These are phyloP conservation scores for Peromyscus leucopus DNA, from an alignment of 2,113 vertebrate genomes.

Conservation along the genomic window DNA sequence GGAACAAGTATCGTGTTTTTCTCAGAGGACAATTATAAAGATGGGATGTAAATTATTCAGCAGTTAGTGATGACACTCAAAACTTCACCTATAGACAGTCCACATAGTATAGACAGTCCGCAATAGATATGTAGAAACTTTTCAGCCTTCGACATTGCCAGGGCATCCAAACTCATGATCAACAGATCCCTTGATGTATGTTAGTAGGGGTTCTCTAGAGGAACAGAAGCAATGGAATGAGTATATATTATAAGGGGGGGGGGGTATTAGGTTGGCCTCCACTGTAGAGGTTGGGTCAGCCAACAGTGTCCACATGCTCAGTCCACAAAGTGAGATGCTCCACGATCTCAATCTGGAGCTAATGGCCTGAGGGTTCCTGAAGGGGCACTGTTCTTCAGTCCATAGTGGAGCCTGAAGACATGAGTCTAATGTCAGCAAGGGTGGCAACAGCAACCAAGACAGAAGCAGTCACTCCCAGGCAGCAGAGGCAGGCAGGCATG, in stretches of 20 bases:
- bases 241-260: background rate
- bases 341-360: background rate
- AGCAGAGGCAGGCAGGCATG: background rate
- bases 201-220: background rate
- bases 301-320: background rate
- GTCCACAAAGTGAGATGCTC: background rate
- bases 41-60: background rate
- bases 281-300: background rate
- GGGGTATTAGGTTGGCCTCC: background rate
- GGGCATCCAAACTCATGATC: background rate
- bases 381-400: background rate
- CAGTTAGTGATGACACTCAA: background rate
- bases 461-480: background rate
- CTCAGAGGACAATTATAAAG: background rate
- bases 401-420: background rate
- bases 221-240: background rate
- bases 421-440: background rate
- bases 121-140: background rate
- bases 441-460: background rate
- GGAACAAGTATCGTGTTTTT: background rate
- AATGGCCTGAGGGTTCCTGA: background rate
- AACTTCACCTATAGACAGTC: background rate
- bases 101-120: background rate
- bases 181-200: background rate
- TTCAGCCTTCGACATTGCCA: background rate